Evolutionary conservation across 2,888 invertebrate species (phyloP).

Genomic region (Troides oblongomaculatus): DNA sequence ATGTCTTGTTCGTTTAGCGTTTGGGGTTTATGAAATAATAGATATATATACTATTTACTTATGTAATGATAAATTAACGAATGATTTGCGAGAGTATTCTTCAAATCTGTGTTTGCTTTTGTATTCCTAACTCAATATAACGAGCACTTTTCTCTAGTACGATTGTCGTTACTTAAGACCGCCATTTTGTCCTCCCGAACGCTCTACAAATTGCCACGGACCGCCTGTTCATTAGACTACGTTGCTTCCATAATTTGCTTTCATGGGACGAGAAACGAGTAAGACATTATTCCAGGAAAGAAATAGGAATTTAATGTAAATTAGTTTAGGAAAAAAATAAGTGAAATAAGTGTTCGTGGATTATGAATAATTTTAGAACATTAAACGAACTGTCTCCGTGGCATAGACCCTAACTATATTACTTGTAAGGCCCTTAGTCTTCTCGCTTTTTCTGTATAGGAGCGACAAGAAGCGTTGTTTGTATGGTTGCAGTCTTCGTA

Average conservation of each 20-base stretch:
- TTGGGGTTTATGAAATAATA: not conserved
- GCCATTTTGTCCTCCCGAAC: slow-evolving; percentile 3
- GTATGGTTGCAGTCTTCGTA: too few relatives aligned
- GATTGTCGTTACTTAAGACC: slow-evolving; percentile 1
- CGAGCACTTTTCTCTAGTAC: not conserved
- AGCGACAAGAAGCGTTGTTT: too few relatives aligned
- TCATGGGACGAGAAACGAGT: slow-evolving; percentile 2
- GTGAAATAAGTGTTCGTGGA: not conserved
- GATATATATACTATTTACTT: not conserved
- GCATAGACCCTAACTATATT: too few relatives aligned
- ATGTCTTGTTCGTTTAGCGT: not conserved
- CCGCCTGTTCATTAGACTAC: slow-evolving; percentile 23
- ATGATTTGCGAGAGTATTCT: not conserved
- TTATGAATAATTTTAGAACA: not conserved
- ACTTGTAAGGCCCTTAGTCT: not conserved
- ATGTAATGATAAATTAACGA: not conserved
- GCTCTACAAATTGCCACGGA: slow-evolving; percentile 18
- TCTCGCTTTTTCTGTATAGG: not conserved
- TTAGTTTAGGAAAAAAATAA: slow-evolving; percentile 4
- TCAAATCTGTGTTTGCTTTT: slow-evolving; percentile 3
- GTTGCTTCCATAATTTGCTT: slow-evolving; percentile 17
- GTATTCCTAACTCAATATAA: slow-evolving; percentile 3
- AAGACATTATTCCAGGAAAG: not conserved
- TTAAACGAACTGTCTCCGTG: not conserved
- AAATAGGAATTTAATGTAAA: not conserved